phyloP scores from a whole-genome alignment of 2,797 vertebrate genomes.

The Corythornis leucogaster region DNA sequence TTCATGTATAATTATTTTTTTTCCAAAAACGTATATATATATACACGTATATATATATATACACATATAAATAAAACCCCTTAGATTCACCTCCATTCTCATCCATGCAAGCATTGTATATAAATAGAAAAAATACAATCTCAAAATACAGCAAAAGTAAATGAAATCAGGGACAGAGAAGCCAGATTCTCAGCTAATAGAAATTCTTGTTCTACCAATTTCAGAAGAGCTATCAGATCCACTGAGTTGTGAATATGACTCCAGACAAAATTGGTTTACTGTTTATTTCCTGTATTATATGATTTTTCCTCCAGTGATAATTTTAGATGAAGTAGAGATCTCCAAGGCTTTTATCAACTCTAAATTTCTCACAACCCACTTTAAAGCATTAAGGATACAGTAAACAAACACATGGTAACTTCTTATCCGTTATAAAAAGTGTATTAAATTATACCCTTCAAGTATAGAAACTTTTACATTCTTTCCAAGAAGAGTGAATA shows the following conservation, averaged over 20 bases:
- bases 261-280: neutral
- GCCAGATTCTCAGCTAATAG: neutral
- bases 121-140: neutral
- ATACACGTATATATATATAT: neutral
- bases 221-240: neutral
- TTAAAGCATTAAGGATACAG: neutral
- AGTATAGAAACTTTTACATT: neutral
- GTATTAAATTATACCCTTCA: neutral
- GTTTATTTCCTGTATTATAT: neutral
- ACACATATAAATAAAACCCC: neutral
- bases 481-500: neutral
- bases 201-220: neutral
- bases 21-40: fast-evolving
- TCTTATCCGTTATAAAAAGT: neutral
- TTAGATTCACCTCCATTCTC: neutral
- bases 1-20: neutral
- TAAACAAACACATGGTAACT: neutral
- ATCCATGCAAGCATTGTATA: neutral
- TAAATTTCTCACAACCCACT: neutral
- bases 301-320: neutral
- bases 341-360: neutral
- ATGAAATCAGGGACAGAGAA: neutral
- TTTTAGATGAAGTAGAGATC: neutral
- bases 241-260: neutral
- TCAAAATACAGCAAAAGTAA: neutral